These are phyloP conservation scores for Piscicola geometra DNA, from an alignment of 2,888 invertebrate genomes.

Conservation along the genomic window DNA sequence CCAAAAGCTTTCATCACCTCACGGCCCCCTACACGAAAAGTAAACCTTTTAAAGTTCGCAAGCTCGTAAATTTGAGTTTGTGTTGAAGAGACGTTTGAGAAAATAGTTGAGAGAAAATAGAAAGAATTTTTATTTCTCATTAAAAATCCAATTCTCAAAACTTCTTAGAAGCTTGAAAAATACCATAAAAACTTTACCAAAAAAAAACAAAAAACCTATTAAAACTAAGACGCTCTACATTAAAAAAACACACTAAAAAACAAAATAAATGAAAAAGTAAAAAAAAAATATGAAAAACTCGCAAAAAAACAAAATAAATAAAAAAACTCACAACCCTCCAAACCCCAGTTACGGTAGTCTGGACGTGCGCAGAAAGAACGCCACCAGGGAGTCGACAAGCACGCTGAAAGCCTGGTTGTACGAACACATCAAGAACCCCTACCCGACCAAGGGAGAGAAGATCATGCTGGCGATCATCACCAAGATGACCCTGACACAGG, in stretches of 20 bases:
- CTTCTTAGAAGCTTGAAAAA: not conserved
- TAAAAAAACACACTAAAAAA: not conserved
- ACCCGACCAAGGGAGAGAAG: constrained; percentile 91
- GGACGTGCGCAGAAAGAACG: constrained; percentile 90
- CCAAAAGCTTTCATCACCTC: too few relatives aligned
- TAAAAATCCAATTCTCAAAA: too few relatives aligned
- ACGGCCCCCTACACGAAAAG: too few relatives aligned
- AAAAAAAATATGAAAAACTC: not conserved
- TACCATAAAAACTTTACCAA: not conserved
- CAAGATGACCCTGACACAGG: constrained; percentile 83
- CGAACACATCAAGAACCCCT: constrained; percentile 92
- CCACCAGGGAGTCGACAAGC: constrained; percentile 91
- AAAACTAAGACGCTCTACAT: not conserved
- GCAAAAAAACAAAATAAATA: not conserved
- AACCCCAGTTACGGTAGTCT: constrained; percentile 46
- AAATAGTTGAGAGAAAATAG: too few relatives aligned
- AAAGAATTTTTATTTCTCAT: too few relatives aligned
- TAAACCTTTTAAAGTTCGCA: too few relatives aligned
- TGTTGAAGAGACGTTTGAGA: too few relatives aligned
- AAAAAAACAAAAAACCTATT: not conserved
- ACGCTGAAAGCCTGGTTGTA: constrained; percentile 95
- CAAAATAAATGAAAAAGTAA: not conserved
- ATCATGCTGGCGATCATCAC: constrained; percentile 91
- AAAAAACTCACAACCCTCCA: not conserved
- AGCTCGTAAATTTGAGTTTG: too few relatives aligned